phyloP scores from a whole-genome alignment of 2,797 vertebrate species.

The Sebastes minor region DNA sequence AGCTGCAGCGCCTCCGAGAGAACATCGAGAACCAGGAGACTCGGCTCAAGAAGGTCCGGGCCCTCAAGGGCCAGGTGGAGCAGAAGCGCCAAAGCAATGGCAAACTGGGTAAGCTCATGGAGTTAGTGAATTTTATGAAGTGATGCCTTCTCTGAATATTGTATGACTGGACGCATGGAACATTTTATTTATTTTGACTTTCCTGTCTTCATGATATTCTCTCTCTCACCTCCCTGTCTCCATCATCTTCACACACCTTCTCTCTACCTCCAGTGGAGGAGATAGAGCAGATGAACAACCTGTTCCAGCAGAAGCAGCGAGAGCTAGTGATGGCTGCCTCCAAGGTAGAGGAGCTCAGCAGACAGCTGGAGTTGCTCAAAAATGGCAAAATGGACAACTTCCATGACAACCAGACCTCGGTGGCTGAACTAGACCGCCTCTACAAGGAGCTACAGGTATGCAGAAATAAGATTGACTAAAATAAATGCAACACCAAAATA shows the following conservation, averaged over 20 bases:
- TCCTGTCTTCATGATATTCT: background rate
- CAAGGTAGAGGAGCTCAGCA: slow-evolving; percentile 94
- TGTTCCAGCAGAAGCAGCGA: slow-evolving; percentile 98
- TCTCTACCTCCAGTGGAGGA: slow-evolving; percentile 88
- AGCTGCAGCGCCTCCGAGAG: slow-evolving; percentile 90
- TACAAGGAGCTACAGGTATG: slow-evolving; percentile 98
- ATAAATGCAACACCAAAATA: background rate
- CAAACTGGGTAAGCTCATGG: slow-evolving; percentile 85
- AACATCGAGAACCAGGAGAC: slow-evolving; percentile 96
- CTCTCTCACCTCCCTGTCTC: background rate
- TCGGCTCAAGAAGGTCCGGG: slow-evolving; percentile 94
- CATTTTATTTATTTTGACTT: background rate
- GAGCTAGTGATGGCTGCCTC: slow-evolving; percentile 92
- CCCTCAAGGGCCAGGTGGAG: slow-evolving; percentile 96
- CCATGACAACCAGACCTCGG: slow-evolving; percentile 83
- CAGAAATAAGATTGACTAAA: background rate
- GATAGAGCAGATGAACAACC: slow-evolving; percentile 97
- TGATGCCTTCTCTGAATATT: background rate
- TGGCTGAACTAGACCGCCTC: slow-evolving; percentile 92
- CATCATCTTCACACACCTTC: background rate
- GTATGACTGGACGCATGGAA: background rate
- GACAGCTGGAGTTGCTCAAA: slow-evolving; percentile 95
- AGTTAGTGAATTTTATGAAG: background rate
- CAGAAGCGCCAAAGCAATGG: slow-evolving; percentile 97
- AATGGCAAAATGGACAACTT: slow-evolving; percentile 90